Percentiles rank a stretch among this genome's conserved stretches.
Evolutionary conservation across 2,113 vertebrate genomes (phyloP).

Genomic region (Saccopteryx bilineata): DNA sequence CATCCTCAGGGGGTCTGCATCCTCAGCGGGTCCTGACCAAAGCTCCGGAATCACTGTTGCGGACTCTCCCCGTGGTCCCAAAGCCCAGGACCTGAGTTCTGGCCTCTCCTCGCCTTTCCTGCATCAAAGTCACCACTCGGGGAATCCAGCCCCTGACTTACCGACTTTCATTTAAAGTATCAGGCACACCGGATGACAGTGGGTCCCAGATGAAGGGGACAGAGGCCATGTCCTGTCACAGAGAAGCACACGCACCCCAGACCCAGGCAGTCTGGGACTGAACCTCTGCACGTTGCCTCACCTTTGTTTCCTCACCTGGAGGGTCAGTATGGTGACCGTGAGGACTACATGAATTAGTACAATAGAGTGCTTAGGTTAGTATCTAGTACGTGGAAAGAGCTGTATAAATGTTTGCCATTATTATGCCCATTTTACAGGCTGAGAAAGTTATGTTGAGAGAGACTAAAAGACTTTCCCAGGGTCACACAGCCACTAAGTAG

Average conservation of each 20-base stretch:
- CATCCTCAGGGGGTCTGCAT: background rate
- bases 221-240: background rate
- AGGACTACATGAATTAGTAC: background rate
- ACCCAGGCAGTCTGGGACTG: background rate
- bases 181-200: background rate
- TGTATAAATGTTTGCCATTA: background rate
- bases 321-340: background rate
- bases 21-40: background rate
- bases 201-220: background rate
- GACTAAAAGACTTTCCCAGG: background rate
- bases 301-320: background rate
- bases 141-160: background rate
- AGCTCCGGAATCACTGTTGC: background rate
- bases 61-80: background rate
- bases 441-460: background rate
- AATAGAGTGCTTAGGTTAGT: background rate
- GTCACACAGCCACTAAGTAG: background rate
- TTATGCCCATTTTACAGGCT: background rate
- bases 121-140: background rate
- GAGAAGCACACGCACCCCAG: background rate
- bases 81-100: background rate
- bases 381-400: background rate
- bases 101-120: background rate
- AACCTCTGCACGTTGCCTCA: background rate
- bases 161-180: background rate